These are phyloP conservation scores for Mesocentrotus franciscanus DNA, from an alignment of 53 echinoderm and acorn worm species.

Conservation along the genomic window DNA sequence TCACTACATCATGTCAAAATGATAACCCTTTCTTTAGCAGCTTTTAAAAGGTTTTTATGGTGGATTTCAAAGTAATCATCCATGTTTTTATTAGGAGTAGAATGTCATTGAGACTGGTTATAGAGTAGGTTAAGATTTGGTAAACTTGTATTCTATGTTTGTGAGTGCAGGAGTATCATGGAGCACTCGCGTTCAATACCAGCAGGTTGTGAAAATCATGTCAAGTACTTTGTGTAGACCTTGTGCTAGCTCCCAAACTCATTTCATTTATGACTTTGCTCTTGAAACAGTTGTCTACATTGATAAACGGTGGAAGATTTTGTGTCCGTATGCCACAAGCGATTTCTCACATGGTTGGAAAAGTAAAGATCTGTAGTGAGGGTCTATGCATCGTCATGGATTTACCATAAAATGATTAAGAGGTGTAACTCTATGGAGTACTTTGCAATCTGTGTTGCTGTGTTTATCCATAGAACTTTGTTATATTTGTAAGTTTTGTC, in stretches of 20 bases:
- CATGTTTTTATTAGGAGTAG: neutral
- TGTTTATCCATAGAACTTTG: neutral
- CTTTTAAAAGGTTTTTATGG: neutral
- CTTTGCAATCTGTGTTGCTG: neutral
- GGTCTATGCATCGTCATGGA: neutral
- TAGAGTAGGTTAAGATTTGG: too few relatives aligned
- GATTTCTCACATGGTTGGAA: neutral
- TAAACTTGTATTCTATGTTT: neutral
- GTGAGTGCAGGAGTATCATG: neutral
- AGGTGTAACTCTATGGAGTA: neutral
- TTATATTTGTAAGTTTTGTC: neutral
- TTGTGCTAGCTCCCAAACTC: neutral
- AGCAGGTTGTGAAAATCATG: neutral
- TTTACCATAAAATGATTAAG: neutral
- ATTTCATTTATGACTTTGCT: neutral
- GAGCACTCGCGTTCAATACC: neutral
- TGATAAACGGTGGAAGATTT: neutral
- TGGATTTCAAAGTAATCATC: neutral
- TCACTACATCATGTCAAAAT: neutral
- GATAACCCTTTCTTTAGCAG: neutral
- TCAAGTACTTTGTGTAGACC: neutral
- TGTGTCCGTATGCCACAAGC: neutral
- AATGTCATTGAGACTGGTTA: neutral
- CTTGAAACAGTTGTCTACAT: neutral
- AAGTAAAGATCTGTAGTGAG: neutral